Base-by-base conservation (phyloP, 2,888 invertebrate genomes). In the Sphinx pinastri region DNA sequence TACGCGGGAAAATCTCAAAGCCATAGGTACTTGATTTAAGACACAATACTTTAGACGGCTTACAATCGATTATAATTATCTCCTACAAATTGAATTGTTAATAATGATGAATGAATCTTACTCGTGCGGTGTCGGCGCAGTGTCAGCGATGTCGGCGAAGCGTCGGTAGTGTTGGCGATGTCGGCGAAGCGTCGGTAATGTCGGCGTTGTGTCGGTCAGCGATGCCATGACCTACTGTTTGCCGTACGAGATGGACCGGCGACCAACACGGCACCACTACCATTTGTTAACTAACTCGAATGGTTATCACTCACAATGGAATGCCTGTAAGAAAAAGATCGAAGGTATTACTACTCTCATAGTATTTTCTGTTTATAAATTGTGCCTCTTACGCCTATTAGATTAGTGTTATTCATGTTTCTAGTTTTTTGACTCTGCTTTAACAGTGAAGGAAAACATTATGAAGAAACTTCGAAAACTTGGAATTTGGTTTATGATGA, bases 201-300 rank as follows among this genome's bases (percentile, higher is more conserved):
- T 60, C 45, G 58, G 69, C 52, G 52, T 16, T 5, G 16, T 25
- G 69, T 19, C 60, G 69, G 69, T 69, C 69, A 69, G 54, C 63
- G 54, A 54, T 54, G 38, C 60, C 69, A 60, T 63, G 63, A 69
- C 63, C 69, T 47, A 54, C 45, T 60, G 63, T 25, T 63, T 60
- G 52, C 69, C 69, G 60, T 47, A 54, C 25, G 63, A 54, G 54
- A 63, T 45, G 10, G 45, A 54, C 47, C 54, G 69, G 54, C 60
- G 47, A 25, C 63, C 38, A 55, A 58, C 58, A 58, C 14, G 25
- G 13, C 6, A 69, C 69, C 54, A 13, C 59, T 69, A 69, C 69
- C 25, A 57, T 57, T 25, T 54, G 52, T 14, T 19, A 2, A 16
- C 10, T n/a, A 60, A 54, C 47, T 69, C 69, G 69, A 69, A 38